Evolutionary conservation across 2,797 vertebrate genomes (phyloP), one percentile per base, ranked within the genome.

Genomic region (Calcarius lapponicus): DNA sequence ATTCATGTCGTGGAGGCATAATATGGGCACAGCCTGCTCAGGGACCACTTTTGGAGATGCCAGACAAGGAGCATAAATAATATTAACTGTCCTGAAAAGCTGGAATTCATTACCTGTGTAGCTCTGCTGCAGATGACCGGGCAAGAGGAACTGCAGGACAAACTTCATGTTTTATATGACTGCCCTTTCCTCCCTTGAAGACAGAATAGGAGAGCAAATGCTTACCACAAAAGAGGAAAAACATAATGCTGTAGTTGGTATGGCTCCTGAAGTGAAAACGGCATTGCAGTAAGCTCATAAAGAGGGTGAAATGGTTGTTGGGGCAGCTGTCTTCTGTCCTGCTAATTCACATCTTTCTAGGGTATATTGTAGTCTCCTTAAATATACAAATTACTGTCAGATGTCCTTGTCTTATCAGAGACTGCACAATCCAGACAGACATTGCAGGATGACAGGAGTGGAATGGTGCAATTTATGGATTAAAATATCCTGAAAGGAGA

Each of bases 401-500:
- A 72, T 79, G 11, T 84, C 54, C 28, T 74, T 58, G 29, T 56
- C 20, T 90, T 85, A 79, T 92, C 93, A 91, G 82, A 80, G 81
- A 45, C 54, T 88, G 78, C 42, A n/a, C 85, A 92, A 85, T 88
- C 76, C 85, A 47, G 75, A 93, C n/a, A 88, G 73, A 31, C 5
- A 1, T 64, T 65, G 51, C 86, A 95, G 92, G 94, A 93, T 94
- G 82, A 83, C 74, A 57, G 93, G 83, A 95, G 83, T 66, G 80
- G 84, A 91, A 53, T 36, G 66, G 10, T 7, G 11, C 34, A 51
- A 88, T 86, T 93, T 51, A 75, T 96, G 86, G 90, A 86, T 75
- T 91, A 53, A 88, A 90, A 95, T 92, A 75, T 81, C 62, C 61
- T 73, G 65, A 84, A 95, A 83, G 86, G 69, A 82, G 56, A 8